These are phyloP conservation scores for Tuberolachnus salignus DNA, from an alignment of 2,888 invertebrate genomes.

Conservation along the genomic window DNA sequence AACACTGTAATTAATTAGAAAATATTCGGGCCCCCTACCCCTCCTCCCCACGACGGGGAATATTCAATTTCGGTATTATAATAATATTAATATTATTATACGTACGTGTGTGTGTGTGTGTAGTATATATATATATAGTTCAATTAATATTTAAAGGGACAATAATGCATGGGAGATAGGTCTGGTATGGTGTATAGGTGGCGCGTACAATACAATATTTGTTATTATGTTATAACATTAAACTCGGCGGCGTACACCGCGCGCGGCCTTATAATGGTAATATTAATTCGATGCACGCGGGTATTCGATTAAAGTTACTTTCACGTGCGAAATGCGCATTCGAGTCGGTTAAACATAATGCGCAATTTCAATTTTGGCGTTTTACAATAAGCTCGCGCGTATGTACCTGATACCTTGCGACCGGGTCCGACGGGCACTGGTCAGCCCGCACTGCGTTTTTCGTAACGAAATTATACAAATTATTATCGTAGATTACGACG, in stretches of 20 bases:
- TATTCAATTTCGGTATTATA: constrained; percentile 31
- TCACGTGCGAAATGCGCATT: not conserved
- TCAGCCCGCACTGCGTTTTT: no score
- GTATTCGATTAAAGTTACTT: constrained; percentile 7
- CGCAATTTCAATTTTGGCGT: no score
- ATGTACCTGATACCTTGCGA: no score
- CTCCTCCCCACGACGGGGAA: constrained; percentile 20
- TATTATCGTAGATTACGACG: no score
- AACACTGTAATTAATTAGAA: constrained; percentile 33
- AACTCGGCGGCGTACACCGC: not conserved
- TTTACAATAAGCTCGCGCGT: no score
- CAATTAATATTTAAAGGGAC: constrained; percentile 47
- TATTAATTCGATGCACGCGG: not conserved
- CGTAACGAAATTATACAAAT: no score
- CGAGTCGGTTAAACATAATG: not conserved
- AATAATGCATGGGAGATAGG: not conserved
- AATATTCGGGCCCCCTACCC: no score
- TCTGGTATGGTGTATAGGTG: not conserved
- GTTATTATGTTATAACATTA: not conserved
- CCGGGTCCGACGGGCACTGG: no score
- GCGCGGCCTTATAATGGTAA: not conserved
- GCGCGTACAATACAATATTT: not conserved
- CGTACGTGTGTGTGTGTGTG: not conserved
- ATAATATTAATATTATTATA: not conserved
- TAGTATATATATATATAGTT: constrained; percentile 8